Percentiles rank a stretch among this genome's conserved stretches.
These are phyloP conservation scores for Hypomecis punctinalis DNA, from an alignment of 2,888 invertebrate species.

Conservation along the genomic window DNA sequence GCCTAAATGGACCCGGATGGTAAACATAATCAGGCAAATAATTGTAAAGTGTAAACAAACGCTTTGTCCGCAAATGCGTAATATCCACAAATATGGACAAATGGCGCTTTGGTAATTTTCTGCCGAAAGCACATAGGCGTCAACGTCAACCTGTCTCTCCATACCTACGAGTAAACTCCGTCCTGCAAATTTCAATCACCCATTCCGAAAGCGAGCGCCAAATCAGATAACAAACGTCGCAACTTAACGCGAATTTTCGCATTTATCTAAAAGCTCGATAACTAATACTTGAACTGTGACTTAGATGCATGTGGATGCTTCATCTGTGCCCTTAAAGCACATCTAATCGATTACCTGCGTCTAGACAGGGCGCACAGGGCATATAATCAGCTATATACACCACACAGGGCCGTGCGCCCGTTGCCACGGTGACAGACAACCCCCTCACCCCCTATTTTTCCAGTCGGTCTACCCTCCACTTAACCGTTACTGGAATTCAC, in stretches of 20 bases:
- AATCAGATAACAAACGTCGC: background rate
- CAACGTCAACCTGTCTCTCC: too few species aligned
- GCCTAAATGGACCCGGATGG: too few species aligned
- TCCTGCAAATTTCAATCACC: background rate
- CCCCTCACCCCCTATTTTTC: slow-evolving; percentile 19
- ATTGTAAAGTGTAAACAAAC: too few species aligned
- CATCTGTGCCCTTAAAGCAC: slow-evolving; percentile 3
- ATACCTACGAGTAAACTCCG: background rate
- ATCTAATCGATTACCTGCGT: slow-evolving; percentile 21
- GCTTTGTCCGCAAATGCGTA: too few species aligned
- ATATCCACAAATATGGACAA: too few species aligned
- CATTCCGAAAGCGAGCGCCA: background rate
- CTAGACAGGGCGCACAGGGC: slow-evolving; percentile 30
- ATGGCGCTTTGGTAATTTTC: too few species aligned
- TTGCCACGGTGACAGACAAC: slow-evolving; percentile 40
- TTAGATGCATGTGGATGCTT: background rate
- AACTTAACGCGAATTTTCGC: background rate
- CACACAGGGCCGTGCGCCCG: slow-evolving; percentile 12
- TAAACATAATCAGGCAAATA: too few species aligned
- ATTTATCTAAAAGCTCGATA: background rate
- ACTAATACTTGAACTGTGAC: too few species aligned
- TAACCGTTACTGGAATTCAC: background rate
- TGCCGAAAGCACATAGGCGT: too few species aligned
- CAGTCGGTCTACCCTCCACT: slow-evolving; percentile 11
- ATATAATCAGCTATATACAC: slow-evolving; percentile 16